Base-by-base conservation (phyloP, 2,113 vertebrate genomes). In the Plecotus auritus region DNA sequence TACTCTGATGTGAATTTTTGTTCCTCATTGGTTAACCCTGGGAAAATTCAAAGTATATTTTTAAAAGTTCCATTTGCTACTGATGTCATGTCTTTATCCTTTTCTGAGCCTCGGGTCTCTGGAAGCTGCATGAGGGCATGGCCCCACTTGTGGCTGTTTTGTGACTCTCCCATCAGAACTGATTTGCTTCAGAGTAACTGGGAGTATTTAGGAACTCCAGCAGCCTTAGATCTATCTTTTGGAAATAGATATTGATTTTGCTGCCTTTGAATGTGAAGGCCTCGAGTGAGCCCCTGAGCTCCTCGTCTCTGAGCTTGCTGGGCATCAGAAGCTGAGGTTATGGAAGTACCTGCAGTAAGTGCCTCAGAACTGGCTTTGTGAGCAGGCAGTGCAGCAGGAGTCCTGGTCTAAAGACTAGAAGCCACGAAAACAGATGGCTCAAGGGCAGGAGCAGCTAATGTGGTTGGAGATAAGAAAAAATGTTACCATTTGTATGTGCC, bases 171-270 rank as follows among this genome's bases (percentile, higher is more conserved):
- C 64, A 69, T 94, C 67, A 91, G 96, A 73, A 95, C 59, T 47
- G 69, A 84, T 81, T 74, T 92, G 95, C 74, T 81, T 64, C 94
- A 32, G 97, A 91, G 91, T 91, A 56, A 73, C 86, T 47, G 80
- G 59, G 78, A 94, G 91, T 96, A 81, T 96, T 95, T 92, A 91
- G 95, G 72, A 95, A 94, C 97, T 97, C 73, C 49, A 93, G 59
- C 92, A 45, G 93, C 96, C 96, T 91, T 59, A 95, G 88, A 97
- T 97, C 93, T 97, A 4, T 91, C 95, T 96, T 96, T 96, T 93
- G 91, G 93, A 96, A 95, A 95, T 85, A 64, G 93, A 85, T 95
- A 97, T 95, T 96, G 97, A 97, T 97, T 96, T 95, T 97, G 37
- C 84, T 87, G 91, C 95, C 94, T 98, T 97, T 96, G 94, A 96